Base-by-base conservation (phyloP, 2,797 vertebrate species). In the Hemitrygon akajei region DNA sequence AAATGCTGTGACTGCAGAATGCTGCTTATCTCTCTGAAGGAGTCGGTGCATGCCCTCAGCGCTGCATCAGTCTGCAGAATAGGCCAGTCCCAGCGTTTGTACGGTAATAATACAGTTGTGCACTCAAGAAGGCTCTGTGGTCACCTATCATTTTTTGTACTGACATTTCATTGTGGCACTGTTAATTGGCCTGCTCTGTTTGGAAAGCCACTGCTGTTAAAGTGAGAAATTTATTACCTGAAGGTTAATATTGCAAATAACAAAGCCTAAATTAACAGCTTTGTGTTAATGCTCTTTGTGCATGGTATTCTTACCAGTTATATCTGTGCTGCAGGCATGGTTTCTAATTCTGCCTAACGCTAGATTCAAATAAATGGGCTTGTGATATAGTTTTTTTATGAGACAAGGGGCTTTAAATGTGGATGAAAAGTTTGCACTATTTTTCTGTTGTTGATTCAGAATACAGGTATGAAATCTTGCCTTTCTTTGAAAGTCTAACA, bases 1-100 rank as follows among this genome's bases (percentile, higher is more conserved):
- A 69, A 63, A 34, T 89, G 63, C 86, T 69, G 86, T 93, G 91
- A 93, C 91, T 93, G 71, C 91, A 93, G 91, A 92, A 73, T 92
- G 30, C 66, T 92, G 89, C 69, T 92, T 66, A 30, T 93, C 25
- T 76, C 7, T 76, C 34, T 76, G 91, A 76, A 93, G 91, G 91
- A 75, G 47, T 18, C 27, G 22, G 71, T 92, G 89, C 89, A 92
- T 91, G 69, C 20, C 89, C 69, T 40, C 71, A 47, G 69, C 93
- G 40, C 37, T 93, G 91, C 91, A 76, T 93, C 71, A 93, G 91
- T 75, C 71, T 93, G 91, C 71, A 93, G 34, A 76, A 93, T 76
- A 76, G 73, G 40, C 71, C 71, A 76, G 69, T 63, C 71, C 40
- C 14, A 76, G 14, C 75, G 71, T 27, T 69, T 93, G 27, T n/a